Base-by-base conservation (phyloP, 2,113 vertebrate genomes). In the human (Homo sapiens) region DNA sequence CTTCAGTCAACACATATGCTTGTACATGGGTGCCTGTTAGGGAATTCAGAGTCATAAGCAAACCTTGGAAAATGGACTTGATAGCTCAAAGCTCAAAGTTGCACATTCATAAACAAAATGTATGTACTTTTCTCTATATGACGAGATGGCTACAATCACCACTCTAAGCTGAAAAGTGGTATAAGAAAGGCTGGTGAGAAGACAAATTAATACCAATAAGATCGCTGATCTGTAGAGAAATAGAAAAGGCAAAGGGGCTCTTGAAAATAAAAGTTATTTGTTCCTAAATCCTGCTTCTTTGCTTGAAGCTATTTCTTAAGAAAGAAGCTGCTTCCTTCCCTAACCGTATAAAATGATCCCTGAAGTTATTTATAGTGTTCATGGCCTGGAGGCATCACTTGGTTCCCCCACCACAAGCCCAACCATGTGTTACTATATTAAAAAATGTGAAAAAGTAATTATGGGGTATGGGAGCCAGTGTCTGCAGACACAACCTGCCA, bases 351-450 rank as follows among this genome's bases (percentile, higher is more conserved):
- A 99, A 99, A 99, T 80, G 79, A 98, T 98, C 98, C 98, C 98
- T 98, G 97, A 96, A 96, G 98, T 98, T 99, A 99, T 99, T 99
- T 99, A 98, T 98, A 99, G 98, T 81, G 94, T 92, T 97, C 95
- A 85, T 73, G 97, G 98, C 98, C 98, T 75, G 75, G 98, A 98
- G 98, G 98, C 98, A 98, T 98, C 98, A 97, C 98, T 98, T 95
- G 98, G 98, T 98, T 98, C 97, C 81, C 89, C 96, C 94, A 98
- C 98, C 98, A 98, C 98, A 99, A 98, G 98, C 98, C 97, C 97
- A 98, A 98, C 98, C 98, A 79, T 98, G 98, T 98, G 99, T 98
- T 99, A 97, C 99, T 99, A 99, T 99, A 99, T 99, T 99, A 98
- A 98, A 99, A 99, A 99, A 98, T 98, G 97, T 89, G 38, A 98